Evolutionary conservation across 2,888 invertebrate genomes (phyloP).

Genomic region (Thyatira batis): DNA sequence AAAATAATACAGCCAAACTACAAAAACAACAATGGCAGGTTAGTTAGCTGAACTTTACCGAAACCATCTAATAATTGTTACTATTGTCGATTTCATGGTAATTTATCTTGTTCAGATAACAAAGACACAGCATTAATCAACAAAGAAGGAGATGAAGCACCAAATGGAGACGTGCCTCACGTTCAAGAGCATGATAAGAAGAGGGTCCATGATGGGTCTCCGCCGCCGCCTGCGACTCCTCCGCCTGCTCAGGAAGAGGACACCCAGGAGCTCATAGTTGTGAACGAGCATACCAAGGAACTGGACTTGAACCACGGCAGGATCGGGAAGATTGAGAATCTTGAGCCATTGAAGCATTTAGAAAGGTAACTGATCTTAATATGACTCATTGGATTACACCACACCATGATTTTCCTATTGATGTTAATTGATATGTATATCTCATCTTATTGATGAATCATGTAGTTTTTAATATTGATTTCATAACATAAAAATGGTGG

Average conservation of each 20-base stretch:
- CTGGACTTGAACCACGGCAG: conserved; percentile 96
- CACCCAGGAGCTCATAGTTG: conserved; percentile 84
- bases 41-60: conserved; percentile 7
- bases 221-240: conserved; percentile 53
- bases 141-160: conserved; percentile 32
- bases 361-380: conserved; percentile 78
- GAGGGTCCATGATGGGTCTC: conserved; percentile 38
- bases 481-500: too few species aligned
- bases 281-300: conserved; percentile 85
- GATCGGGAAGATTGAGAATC: conserved; percentile 91
- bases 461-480: too few species aligned
- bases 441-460: too few species aligned
- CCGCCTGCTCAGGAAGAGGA: conserved; percentile 55
- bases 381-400: background rate
- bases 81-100: background rate
- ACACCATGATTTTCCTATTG: background rate
- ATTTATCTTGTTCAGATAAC: conserved; percentile 38
- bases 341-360: conserved; percentile 88
- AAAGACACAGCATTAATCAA: conserved; percentile 40
- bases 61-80: background rate
- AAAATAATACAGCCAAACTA: background rate
- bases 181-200: conserved; percentile 23
- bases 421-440: too few species aligned
- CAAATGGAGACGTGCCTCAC: conserved; percentile 17
- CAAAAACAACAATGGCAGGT: conserved; percentile 32